These are phyloP conservation scores for Genyomyrus donnyi DNA, from an alignment of 2,113 vertebrate genomes.

Conservation along the genomic window DNA sequence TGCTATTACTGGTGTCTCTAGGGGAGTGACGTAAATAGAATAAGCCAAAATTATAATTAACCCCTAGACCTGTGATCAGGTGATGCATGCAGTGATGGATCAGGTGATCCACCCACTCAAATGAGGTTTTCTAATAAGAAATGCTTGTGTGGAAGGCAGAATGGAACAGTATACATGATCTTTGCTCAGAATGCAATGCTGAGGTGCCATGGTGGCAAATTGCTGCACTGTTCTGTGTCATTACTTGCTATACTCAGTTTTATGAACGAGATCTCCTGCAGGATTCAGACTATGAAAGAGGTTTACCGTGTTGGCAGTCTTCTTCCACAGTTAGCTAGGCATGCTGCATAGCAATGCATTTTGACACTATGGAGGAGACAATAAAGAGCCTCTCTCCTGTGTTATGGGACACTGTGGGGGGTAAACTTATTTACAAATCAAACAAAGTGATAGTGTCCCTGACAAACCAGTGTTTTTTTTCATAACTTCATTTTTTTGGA, in stretches of 20 bases:
- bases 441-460: neutral
- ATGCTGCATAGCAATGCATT: neutral
- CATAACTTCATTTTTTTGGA: neutral
- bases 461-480: neutral
- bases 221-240: neutral
- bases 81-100: no score
- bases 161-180: neutral
- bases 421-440: neutral
- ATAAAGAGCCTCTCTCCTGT: neutral
- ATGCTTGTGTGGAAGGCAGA: neutral
- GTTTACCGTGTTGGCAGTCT: neutral
- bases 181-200: neutral
- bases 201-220: neutral
- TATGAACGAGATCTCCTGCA: neutral
- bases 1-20: neutral
- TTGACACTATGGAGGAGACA: neutral
- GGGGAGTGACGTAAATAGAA: neutral
- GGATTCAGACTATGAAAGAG: neutral
- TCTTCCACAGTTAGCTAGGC: neutral
- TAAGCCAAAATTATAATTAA: neutral
- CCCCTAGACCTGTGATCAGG: neutral
- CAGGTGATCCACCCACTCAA: neutral
- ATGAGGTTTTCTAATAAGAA: neutral
- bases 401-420: neutral
- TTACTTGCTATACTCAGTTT: neutral